Conservation (phyloP, 2,797 vertebrate genomes). For the Catamblyrhynchus diadema region DNA sequence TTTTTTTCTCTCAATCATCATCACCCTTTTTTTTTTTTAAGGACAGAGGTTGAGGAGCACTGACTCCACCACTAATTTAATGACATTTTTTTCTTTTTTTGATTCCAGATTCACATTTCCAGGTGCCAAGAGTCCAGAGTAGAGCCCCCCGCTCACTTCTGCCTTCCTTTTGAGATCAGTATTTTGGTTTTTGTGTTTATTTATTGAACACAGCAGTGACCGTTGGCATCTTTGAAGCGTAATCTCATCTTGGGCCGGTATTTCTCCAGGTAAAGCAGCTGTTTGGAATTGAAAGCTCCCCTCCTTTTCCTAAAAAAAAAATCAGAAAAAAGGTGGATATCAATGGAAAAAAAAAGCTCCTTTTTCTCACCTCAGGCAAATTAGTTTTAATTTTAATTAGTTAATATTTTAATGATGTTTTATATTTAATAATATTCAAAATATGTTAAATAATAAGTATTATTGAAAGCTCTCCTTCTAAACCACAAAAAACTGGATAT, state of each 20-base stretch:
- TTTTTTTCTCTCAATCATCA: constrained; percentile 62
- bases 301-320: constrained; percentile 90
- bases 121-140: constrained; percentile 79
- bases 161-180: neutral
- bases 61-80: constrained; percentile 69
- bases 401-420: no score
- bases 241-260: constrained; percentile 98
- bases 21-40: constrained; percentile 30
- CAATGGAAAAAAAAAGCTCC: neutral
- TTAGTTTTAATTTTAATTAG: no score
- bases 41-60: constrained; percentile 68
- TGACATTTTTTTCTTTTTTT: constrained; percentile 52
- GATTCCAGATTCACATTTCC: constrained; percentile 82
- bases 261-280: constrained; percentile 99
- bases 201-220: constrained; percentile 97
- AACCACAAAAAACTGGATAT: neutral
- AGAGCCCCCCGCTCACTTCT: constrained; percentile 65
- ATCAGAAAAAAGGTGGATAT: neutral
- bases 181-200: neutral
- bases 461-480: constrained; percentile 97
- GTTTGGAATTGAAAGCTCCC: constrained; percentile 99
- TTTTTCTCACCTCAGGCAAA: no score
- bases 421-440: no score
- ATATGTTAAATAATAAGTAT: no score
- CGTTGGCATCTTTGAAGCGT: constrained; percentile 94